A percentile compares a stretch with the other conserved stretches of the same genome.
Evolutionary conservation across 2,888 invertebrate genomes (phyloP).

Genomic region (Macaria notata): DNA sequence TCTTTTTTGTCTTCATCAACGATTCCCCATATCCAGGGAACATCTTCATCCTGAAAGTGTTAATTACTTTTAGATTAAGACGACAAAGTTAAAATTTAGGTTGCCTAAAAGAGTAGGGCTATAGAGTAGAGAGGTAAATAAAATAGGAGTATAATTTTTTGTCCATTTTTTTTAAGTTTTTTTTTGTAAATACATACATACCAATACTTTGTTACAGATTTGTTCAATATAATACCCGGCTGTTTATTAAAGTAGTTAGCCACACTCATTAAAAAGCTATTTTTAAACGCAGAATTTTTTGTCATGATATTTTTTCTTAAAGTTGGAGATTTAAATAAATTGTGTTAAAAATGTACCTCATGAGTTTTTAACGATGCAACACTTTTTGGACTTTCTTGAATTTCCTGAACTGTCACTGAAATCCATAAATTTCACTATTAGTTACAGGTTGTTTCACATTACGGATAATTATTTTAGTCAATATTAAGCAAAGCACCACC

Average conservation of each 20-base stretch:
- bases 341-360: neutral
- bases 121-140: no score
- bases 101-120: no score
- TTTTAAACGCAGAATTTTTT: no score
- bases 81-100: neutral
- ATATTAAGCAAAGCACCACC: neutral
- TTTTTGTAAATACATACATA: no score
- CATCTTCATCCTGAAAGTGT: slow-evolving; percentile 24
- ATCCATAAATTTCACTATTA: neutral
- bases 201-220: no score
- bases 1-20: slow-evolving; percentile 20
- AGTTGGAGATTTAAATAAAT: no score
- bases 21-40: slow-evolving; percentile 39
- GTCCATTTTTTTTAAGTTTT: no score
- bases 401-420: neutral
- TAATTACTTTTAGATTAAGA: neutral
- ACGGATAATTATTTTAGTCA: neutral
- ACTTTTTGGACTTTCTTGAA: neutral
- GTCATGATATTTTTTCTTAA: no score
- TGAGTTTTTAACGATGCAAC: neutral
- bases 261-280: no score
- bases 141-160: no score
- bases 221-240: no score
- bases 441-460: neutral
- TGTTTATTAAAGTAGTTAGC: no score